These are phyloP conservation scores for Burhinus oedicnemus DNA, from an alignment of 2,113 vertebrate species.

Conservation along the genomic window DNA sequence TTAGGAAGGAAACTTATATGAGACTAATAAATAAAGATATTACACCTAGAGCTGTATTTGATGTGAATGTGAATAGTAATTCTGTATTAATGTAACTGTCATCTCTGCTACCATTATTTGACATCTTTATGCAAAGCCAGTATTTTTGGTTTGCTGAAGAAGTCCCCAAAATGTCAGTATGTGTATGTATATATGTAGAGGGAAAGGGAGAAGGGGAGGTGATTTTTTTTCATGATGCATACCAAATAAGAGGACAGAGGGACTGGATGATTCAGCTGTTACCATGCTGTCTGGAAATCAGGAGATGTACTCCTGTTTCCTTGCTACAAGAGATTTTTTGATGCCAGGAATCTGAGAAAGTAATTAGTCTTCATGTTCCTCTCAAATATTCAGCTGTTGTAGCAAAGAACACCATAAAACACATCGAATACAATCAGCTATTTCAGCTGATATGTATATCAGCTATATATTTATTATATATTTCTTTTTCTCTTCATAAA, in stretches of 20 bases:
- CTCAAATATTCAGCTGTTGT: neutral
- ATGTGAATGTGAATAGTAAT: slow-evolving; percentile 15
- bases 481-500: neutral
- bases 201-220: neutral
- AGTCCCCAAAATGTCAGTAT: neutral
- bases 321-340: neutral
- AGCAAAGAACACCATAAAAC: neutral
- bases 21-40: slow-evolving; percentile 41
- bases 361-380: neutral
- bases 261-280: neutral
- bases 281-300: neutral
- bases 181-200: neutral
- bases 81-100: slow-evolving; percentile 18
- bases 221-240: neutral
- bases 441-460: neutral
- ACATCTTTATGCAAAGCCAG: neutral
- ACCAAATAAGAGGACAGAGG: neutral
- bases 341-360: neutral
- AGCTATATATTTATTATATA: neutral
- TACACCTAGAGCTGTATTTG: slow-evolving; percentile 14
- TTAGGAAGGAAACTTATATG: slow-evolving; percentile 14
- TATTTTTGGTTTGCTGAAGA: neutral
- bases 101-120: neutral
- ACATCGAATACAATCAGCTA: neutral
- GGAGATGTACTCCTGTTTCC: neutral